These are phyloP conservation scores for Albula glossodonta DNA, from an alignment of 2,113 vertebrate genomes.

Conservation along the genomic window DNA sequence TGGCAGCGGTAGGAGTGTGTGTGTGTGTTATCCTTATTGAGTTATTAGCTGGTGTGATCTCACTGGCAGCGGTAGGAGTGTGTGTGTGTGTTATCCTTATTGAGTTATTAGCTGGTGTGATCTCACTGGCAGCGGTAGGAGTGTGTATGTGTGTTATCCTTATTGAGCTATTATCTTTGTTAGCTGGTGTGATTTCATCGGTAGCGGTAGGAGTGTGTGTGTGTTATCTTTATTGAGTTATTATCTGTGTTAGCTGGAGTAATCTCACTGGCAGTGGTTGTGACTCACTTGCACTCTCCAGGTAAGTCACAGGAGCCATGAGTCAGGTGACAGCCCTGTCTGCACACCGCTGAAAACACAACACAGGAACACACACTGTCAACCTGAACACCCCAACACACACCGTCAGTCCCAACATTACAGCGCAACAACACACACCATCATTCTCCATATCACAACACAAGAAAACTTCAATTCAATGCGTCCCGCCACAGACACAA, in stretches of 20 bases:
- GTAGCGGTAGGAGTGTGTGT: not conserved
- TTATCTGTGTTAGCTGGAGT: not conserved
- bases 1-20: no score
- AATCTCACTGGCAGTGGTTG: no score
- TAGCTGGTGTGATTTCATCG: no score
- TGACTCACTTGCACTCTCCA: conserved; percentile 74
- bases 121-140: no score
- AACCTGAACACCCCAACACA: not conserved
- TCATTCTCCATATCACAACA: not conserved
- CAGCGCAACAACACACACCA: not conserved
- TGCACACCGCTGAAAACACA: conserved; percentile 66
- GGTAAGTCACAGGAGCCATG: conserved; percentile 70
- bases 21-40: no score
- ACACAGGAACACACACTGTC: conserved; percentile 27
- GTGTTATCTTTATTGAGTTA: not conserved
- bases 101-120: no score
- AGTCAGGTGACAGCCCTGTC: conserved; percentile 65
- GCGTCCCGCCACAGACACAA: no score
- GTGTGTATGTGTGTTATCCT: no score
- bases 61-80: no score
- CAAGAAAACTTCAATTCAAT: not conserved
- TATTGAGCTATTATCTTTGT: no score
- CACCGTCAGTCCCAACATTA: not conserved
- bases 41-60: no score
- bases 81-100: no score